A percentile compares a stretch with the other conserved stretches of the same genome.
Evolutionary conservation across 2,888 invertebrate genomes (phyloP).

Genomic region (Microplitis manilae): DNA sequence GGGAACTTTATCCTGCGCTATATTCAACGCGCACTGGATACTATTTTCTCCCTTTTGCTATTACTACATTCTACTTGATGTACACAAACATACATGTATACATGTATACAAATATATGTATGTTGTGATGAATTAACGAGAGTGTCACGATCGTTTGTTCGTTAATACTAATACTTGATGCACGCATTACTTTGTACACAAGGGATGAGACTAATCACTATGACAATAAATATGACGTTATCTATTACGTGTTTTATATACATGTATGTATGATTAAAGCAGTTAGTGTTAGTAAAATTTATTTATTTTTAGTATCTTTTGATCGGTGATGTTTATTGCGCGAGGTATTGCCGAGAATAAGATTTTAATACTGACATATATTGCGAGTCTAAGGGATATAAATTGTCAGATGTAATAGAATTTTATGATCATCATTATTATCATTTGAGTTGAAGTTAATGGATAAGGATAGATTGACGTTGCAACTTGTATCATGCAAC

Average conservation of each 20-base stretch:
- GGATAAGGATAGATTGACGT: not conserved
- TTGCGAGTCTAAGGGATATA: not conserved
- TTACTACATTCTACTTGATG: not conserved
- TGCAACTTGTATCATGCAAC: not conserved
- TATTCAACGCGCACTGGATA: conserved; percentile 20
- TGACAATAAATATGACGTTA: too few relatives aligned
- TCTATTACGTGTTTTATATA: too few relatives aligned
- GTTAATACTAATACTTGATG: conserved; percentile 17
- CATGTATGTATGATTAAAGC: too few relatives aligned
- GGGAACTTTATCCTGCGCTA: conserved; percentile 48
- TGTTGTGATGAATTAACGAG: conserved; percentile 34
- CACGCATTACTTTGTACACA: not conserved
- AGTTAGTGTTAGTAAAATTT: too few relatives aligned
- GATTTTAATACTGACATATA: not conserved
- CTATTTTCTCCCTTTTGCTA: conserved; percentile 10
- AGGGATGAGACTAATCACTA: not conserved
- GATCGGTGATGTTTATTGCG: not conserved
- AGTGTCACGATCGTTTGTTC: conserved; percentile 32
- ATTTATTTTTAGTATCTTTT: too few relatives aligned
- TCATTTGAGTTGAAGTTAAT: not conserved
- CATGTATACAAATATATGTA: not conserved
- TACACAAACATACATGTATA: not conserved
- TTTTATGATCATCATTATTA: not conserved
- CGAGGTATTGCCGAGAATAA: too few relatives aligned
- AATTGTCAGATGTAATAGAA: not conserved